A percentile compares a stretch with the other conserved stretches of the same genome.
phyloP scores from a whole-genome alignment of 2,113 vertebrate species.

The Myiozetetes cayanensis region DNA sequence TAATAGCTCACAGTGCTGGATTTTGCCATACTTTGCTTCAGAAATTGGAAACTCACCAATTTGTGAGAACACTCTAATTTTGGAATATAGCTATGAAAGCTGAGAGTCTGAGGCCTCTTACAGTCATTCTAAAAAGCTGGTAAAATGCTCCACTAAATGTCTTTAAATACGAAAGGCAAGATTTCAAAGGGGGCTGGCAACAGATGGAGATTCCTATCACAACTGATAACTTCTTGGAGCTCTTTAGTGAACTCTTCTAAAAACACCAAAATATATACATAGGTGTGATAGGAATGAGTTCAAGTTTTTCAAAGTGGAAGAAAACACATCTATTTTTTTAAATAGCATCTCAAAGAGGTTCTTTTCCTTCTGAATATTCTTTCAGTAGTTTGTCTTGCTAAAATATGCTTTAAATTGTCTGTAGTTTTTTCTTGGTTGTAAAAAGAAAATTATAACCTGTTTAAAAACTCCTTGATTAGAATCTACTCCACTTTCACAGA shows the following conservation, averaged over 20 bases:
- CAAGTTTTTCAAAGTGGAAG: neutral
- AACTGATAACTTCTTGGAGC: neutral
- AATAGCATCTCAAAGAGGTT: neutral
- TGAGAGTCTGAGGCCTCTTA: constrained; percentile 34
- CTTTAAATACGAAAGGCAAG: neutral
- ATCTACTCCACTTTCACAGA: neutral
- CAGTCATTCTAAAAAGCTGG: constrained; percentile 3
- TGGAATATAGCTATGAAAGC: constrained; percentile 23
- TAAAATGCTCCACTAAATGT: neutral
- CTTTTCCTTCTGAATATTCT: neutral
- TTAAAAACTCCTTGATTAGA: neutral
- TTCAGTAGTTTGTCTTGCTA: neutral
- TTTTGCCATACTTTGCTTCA: neutral
- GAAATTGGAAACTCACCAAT: constrained; percentile 1
- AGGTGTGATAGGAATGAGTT: neutral
- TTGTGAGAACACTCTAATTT: constrained; percentile 12
- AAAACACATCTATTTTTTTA: neutral
- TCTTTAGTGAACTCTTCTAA: neutral
- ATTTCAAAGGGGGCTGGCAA: neutral
- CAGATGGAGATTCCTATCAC: neutral
- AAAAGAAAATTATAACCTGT: neutral
- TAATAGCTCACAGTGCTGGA: neutral
- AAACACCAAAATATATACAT: neutral
- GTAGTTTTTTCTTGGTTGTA: neutral
- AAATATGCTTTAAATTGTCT: neutral